Conservation (phyloP, 2,888 invertebrate genomes). For the Caenorhabditis angaria region DNA sequence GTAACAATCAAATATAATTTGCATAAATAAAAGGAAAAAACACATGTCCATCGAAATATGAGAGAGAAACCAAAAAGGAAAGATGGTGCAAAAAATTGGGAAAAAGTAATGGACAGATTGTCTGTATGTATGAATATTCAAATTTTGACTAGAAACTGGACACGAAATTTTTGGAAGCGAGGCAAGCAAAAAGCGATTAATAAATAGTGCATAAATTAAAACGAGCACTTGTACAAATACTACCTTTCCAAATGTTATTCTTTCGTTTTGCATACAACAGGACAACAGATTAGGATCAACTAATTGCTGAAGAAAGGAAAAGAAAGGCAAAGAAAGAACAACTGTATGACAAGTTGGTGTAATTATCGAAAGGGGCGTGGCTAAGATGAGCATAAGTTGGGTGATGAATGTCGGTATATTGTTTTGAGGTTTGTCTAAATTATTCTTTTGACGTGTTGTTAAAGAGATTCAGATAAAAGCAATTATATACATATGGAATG, state of each 20-base stretch:
- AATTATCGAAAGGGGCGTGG: neutral
- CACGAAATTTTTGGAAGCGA: neutral
- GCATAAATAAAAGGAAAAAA: neutral
- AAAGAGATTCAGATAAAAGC: neutral
- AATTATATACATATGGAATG: conserved; percentile 4
- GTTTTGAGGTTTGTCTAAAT: neutral
- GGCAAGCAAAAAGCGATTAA: neutral
- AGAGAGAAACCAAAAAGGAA: neutral
- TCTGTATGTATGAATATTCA: conserved; percentile 1
- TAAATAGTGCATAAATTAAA: conserved; percentile 1
- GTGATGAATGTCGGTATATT: neutral
- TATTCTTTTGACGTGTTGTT: neutral
- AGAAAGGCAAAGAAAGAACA: too few relatives aligned
- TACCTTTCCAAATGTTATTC: neutral
- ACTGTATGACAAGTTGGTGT: conserved; percentile 2
- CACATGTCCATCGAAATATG: conserved; percentile 2
- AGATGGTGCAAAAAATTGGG: neutral
- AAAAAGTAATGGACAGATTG: conserved; percentile 3
- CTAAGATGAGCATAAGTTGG: conserved; percentile 3
- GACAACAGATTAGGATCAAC: neutral
- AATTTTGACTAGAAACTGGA: neutral
- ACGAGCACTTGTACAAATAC: conserved; percentile 4
- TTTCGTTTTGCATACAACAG: neutral
- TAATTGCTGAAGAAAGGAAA: neutral
- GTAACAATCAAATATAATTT: conserved; percentile 1